Percentiles rank a stretch among this genome's conserved stretches.
Conservation (phyloP, 2,888 invertebrate genomes). For the Teleiodes luculella region DNA sequence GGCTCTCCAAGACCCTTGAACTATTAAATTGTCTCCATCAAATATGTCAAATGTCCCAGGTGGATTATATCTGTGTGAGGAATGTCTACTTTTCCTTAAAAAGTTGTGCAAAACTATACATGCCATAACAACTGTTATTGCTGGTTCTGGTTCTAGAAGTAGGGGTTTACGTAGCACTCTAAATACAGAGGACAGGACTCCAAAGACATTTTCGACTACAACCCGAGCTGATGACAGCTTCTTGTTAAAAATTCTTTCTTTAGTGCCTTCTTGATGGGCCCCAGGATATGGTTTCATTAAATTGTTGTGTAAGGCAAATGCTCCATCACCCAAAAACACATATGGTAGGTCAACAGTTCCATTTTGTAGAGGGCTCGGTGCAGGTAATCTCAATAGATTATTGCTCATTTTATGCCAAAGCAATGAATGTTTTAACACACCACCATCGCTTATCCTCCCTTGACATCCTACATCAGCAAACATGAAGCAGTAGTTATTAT, state of each 20-base stretch:
- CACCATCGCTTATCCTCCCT: conserved; percentile 10
- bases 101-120: not conserved
- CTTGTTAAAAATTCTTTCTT: conserved; percentile 2
- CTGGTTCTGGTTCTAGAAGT: not conserved
- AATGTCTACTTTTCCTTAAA: not conserved
- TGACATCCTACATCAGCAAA: conserved; percentile 11
- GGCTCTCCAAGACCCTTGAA: not conserved
- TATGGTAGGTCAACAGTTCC: not conserved
- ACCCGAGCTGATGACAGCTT: not conserved
- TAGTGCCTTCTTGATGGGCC: conserved; percentile 16
- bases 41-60: not conserved
- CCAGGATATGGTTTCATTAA: conserved; percentile 27
- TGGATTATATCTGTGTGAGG: not conserved
- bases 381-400: not conserved
- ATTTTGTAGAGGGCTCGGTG: not conserved
- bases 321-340: conserved; percentile 23
- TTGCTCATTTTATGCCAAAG: not conserved
- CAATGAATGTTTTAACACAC: not conserved
- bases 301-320: conserved; percentile 24
- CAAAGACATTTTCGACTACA: conserved; percentile 8
- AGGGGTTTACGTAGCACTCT: conserved; percentile 1
- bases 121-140: not conserved
- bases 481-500: conserved; percentile 11
- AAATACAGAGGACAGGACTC: not conserved
- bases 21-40: not conserved